Conservation (phyloP, 2,888 invertebrate genomes). For the Amiota communis region DNA sequence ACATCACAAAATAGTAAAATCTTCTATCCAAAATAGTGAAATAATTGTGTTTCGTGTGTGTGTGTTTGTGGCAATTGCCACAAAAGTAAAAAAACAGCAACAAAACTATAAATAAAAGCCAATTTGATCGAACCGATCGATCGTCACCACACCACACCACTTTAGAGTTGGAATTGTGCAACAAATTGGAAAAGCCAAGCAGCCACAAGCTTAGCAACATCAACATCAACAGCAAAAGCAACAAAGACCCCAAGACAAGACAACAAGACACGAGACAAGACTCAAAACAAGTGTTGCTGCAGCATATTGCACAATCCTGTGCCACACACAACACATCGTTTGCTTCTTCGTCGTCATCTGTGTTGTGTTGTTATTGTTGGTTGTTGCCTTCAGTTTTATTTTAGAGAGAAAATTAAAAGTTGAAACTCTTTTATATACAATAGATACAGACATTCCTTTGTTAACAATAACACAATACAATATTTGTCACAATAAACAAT, state of each 20-base stretch:
- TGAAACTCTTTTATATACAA: no score
- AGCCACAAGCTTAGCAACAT: conserved; percentile 22
- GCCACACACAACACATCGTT: conserved; percentile 42
- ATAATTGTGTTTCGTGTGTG: conserved; percentile 6
- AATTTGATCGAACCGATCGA: conserved; percentile 2
- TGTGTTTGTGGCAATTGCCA: conserved; percentile 11
- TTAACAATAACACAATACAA: no score
- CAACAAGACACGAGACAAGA: conserved; percentile 18
- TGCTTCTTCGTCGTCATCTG: not conserved
- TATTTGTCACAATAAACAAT: no score
- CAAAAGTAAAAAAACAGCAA: conserved; percentile 5
- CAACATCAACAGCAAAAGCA: conserved; percentile 31
- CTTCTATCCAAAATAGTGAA: no score
- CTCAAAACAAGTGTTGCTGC: conserved; percentile 33
- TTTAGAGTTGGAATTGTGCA: conserved; percentile 17
- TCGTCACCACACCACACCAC: not conserved
- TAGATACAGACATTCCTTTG: no score
- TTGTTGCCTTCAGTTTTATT: no score
- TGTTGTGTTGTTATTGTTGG: not conserved
- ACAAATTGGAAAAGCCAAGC: conserved; percentile 14
- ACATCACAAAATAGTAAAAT: no score
- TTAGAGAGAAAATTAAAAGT: no score
- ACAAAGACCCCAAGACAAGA: conserved; percentile 5
- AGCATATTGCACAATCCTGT: conserved; percentile 65
- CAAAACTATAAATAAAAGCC: not conserved